Evolutionary conservation across 2,888 invertebrate species (phyloP).

Genomic region (Bembecia ichneumoniformis): DNA sequence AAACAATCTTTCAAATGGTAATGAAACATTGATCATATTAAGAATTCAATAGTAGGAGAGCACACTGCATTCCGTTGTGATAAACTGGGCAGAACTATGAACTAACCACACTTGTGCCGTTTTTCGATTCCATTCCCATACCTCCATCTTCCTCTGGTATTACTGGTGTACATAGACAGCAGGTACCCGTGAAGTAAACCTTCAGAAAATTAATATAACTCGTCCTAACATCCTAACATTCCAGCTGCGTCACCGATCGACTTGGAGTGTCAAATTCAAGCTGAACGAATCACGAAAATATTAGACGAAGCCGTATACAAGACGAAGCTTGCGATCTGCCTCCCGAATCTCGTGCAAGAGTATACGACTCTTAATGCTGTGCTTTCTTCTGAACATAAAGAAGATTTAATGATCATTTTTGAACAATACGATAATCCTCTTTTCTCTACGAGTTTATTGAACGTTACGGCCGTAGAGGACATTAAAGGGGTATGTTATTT

Average conservation of each 20-base stretch:
- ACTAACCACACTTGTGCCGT: too few species aligned
- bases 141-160: not conserved
- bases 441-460: conserved; percentile 44
- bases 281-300: conserved; percentile 66
- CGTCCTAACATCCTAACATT: not conserved
- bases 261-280: conserved; percentile 65
- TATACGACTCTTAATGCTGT: conserved; percentile 36
- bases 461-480: conserved; percentile 51
- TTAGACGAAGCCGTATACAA: conserved; percentile 62
- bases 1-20: too few species aligned
- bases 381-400: conserved; percentile 42
- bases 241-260: conserved; percentile 57
- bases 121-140: too few species aligned
- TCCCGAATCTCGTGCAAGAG: conserved; percentile 49
- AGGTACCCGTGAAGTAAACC: not conserved
- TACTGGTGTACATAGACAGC: not conserved
- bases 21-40: too few species aligned
- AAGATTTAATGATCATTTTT: conserved; percentile 52
- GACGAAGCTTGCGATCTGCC: conserved; percentile 52
- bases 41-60: too few species aligned
- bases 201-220: not conserved
- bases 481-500: conserved; percentile 39
- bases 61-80: too few species aligned
- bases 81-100: too few species aligned
- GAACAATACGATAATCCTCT: conserved; percentile 59